These are phyloP conservation scores for Caenorhabditis sulstoni DNA, from an alignment of 2,888 invertebrate species.

Conservation along the genomic window DNA sequence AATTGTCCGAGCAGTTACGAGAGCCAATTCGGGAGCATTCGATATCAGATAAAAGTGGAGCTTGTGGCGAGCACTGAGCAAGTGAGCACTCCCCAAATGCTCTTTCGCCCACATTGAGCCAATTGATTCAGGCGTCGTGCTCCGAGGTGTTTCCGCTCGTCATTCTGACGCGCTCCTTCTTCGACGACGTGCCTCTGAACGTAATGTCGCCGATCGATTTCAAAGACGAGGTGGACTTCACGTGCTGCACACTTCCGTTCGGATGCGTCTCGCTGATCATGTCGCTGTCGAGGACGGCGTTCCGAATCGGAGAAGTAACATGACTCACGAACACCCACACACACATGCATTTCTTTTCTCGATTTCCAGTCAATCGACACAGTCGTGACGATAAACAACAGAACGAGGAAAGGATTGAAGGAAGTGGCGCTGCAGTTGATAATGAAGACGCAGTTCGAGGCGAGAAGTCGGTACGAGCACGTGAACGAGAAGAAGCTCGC, in stretches of 20 bases:
- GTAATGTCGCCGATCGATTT: slow-evolving; percentile 77
- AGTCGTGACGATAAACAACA: slow-evolving; percentile 72
- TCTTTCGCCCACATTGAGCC: neutral
- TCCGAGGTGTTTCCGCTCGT: slow-evolving; percentile 78
- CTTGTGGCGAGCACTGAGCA: slow-evolving; percentile 75
- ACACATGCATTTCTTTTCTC: neutral
- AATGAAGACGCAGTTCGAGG: slow-evolving; percentile 78
- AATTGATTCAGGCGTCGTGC: slow-evolving; percentile 73
- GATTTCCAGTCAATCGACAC: slow-evolving; percentile 70
- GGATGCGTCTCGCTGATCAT: slow-evolving; percentile 77
- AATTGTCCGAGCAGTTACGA: slow-evolving; percentile 75
- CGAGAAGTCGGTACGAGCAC: slow-evolving; percentile 75
- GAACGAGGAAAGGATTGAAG: slow-evolving; percentile 76
- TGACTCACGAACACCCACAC: too few relatives aligned
- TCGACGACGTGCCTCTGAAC: slow-evolving; percentile 76
- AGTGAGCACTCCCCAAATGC: slow-evolving; percentile 46
- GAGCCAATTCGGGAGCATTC: slow-evolving; percentile 77
- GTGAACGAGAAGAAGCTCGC: slow-evolving; percentile 78
- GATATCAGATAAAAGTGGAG: slow-evolving; percentile 75
- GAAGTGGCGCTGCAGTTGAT: slow-evolving; percentile 73
- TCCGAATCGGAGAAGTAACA: slow-evolving; percentile 75
- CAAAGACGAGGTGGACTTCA: slow-evolving; percentile 77
- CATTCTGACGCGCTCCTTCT: slow-evolving; percentile 76
- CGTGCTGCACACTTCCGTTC: slow-evolving; percentile 78
- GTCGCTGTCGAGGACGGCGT: slow-evolving; percentile 75